Evolutionary conservation across 2,797 vertebrate genomes (phyloP).

Genomic region (Gallinago solitaria): DNA sequence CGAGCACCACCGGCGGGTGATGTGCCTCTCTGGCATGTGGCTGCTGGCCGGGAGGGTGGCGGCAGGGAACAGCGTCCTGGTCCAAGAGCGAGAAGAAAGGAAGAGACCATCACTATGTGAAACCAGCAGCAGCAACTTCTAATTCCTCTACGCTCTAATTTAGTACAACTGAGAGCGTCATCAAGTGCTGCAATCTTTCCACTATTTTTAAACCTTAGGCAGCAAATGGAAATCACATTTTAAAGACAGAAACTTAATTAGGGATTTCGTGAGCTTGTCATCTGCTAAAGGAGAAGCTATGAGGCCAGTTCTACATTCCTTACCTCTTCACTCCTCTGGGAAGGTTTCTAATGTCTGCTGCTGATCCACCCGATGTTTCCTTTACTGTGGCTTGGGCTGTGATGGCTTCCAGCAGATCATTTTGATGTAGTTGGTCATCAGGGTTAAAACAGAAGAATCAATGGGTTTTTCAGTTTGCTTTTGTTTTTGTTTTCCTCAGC

Average conservation of each 20-base stretch:
- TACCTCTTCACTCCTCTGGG: conserved; percentile 11
- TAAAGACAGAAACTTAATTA: conserved; percentile 41
- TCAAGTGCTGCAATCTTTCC: conserved; percentile 4
- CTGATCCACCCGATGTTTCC: accelerated
- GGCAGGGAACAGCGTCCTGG: not conserved
- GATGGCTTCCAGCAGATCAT: not conserved
- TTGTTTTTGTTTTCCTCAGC: not conserved
- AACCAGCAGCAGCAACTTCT: not conserved
- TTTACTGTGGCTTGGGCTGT: not conserved
- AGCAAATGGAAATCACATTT: conserved; percentile 40
- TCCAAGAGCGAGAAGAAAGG: not conserved
- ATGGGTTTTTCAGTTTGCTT: not conserved
- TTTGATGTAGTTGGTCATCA: not conserved
- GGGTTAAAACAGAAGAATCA: conserved; percentile 21
- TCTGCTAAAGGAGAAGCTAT: not conserved
- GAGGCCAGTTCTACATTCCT: conserved; percentile 20
- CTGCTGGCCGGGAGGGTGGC: not conserved
- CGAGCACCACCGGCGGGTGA: accelerated
- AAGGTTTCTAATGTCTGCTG: not conserved
- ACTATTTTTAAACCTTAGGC: conserved; percentile 43
- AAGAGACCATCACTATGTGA: not conserved
- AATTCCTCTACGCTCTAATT: not conserved
- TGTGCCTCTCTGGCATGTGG: not conserved
- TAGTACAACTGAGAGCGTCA: not conserved
- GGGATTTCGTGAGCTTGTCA: not conserved